Base-by-base conservation (phyloP, 2,888 invertebrate species). In the Sycophila texana region DNA sequence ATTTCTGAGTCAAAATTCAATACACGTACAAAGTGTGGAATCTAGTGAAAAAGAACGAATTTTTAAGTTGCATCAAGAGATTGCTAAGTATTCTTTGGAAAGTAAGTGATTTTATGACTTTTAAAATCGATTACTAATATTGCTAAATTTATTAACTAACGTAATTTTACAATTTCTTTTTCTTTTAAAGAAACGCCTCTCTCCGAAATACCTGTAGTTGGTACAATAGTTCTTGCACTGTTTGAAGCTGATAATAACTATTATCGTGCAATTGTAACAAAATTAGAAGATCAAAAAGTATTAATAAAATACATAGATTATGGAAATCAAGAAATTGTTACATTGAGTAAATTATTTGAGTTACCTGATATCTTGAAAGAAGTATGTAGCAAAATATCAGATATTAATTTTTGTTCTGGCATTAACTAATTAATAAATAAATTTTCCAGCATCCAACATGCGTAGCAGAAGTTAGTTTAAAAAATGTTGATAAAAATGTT, bases 241-340 rank as follows among this genome's bases (percentile, higher is more conserved):
- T 91, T 81, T 75, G n/a, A 30, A 0, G 83, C 82, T n/a, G 86
- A 87, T 68, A 84, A 73, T 0, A 89, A 90, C 81, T 86, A 81
- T 77, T 91, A 91, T 77, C 86, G 91, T 14, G 90, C 90, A 0
- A 79, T 88, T 51, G 87, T 90, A 0, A 84, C 81, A 3, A 83
- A 84, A 60, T 7, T 87, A 14, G 81, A 84, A 2, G 82, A 72
- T 0, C 57, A 80, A 0, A 68, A 83, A 0, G 81, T 84, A 51
- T 82, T 86, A 3, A 83, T 90, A 16, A 82, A 82, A 4, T 91
- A 90, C 49, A 66, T 88, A 13, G 91, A 91, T 82, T 91, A 85
- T 79, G 91, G 91, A 20, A 90, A 91, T 74, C 70, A 77, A 0
- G 87, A 88, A 39, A 20, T 81, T 4, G 84, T 85, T 0, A 67